Conservation (phyloP, 2,113 vertebrate genomes). For the Rhinopithecus roxellana region DNA sequence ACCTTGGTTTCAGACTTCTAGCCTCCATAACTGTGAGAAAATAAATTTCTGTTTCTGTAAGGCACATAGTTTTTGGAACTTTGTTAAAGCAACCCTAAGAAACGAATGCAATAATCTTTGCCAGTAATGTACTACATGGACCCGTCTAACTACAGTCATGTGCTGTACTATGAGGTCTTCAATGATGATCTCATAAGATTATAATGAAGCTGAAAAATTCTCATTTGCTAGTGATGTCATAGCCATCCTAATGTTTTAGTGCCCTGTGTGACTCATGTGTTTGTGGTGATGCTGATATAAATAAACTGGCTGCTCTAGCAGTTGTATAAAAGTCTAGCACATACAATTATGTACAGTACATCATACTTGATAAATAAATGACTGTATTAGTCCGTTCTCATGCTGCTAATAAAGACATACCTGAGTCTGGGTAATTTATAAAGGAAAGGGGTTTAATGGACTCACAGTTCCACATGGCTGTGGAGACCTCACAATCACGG, state of each 20-base stretch:
- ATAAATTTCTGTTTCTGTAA: background rate
- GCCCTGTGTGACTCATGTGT: background rate
- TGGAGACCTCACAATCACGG: too few species aligned
- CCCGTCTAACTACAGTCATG: background rate
- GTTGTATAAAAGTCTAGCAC: background rate
- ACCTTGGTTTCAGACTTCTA: background rate
- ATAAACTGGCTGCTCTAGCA: background rate
- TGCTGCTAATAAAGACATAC: too few species aligned
- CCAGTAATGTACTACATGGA: background rate
- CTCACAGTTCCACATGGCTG: too few species aligned
- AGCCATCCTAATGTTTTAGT: background rate
- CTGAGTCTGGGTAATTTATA: too few species aligned
- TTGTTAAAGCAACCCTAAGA: background rate
- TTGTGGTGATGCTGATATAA: background rate
- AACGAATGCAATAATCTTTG: background rate
- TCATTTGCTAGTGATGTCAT: background rate
- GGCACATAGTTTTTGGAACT: background rate
- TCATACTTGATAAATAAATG: too few species aligned
- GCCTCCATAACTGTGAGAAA: background rate
- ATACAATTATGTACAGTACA: background rate
- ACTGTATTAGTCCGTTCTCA: too few species aligned
- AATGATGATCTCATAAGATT: background rate
- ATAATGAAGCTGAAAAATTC: background rate
- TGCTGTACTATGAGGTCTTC: background rate
- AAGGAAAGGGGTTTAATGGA: background rate